A percentile compares a stretch with the other conserved stretches of the same genome.
Conservation (phyloP, 2,888 invertebrate genomes). For the Melinopterus prodromus region DNA sequence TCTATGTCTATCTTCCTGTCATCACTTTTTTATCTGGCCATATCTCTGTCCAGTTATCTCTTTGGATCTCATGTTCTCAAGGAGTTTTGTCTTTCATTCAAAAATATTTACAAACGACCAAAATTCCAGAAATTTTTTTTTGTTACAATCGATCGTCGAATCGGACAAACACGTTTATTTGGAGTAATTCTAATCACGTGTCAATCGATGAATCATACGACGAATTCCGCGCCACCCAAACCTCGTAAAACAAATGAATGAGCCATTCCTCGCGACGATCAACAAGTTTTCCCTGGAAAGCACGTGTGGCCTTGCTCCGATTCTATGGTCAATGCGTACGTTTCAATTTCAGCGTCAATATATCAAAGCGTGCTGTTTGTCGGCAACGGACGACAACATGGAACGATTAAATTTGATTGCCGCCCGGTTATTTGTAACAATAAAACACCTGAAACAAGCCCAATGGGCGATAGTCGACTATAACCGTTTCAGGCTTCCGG, state of each 20-base stretch:
- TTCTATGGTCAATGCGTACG: background rate
- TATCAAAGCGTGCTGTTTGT: background rate
- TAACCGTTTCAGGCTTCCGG: background rate
- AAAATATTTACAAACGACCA: too few species aligned
- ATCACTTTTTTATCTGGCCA: too few species aligned
- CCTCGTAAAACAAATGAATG: too few species aligned
- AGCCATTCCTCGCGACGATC: background rate
- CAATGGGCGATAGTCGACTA: background rate
- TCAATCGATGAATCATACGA: background rate
- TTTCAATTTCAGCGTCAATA: background rate
- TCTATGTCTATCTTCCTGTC: too few species aligned
- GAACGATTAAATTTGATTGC: background rate
- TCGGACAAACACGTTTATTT: too few species aligned
- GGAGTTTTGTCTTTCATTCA: too few species aligned
- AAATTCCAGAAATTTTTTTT: too few species aligned
- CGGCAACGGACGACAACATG: background rate
- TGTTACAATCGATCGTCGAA: too few species aligned
- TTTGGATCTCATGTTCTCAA: too few species aligned
- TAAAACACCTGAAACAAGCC: background rate
- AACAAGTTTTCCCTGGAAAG: background rate
- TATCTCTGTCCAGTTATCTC: too few species aligned
- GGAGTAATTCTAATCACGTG: too few species aligned
- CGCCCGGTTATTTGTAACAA: background rate
- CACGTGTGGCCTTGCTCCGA: background rate
- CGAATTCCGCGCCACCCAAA: background rate